These are phyloP conservation scores for Drosophila testacea DNA, from an alignment of 2,888 invertebrate genomes.

Conservation along the genomic window DNA sequence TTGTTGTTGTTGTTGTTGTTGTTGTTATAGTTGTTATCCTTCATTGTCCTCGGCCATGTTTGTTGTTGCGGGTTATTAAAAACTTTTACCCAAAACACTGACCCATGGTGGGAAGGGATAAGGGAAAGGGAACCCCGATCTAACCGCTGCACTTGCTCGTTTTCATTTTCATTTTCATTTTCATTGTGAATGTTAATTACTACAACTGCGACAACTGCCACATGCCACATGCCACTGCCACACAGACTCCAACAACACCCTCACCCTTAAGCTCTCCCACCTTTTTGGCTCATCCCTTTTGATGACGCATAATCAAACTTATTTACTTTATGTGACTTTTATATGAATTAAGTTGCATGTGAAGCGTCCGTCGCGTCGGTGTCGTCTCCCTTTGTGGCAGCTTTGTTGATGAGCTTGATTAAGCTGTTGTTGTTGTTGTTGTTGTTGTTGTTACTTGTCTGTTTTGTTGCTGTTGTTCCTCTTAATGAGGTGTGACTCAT, in stretches of 20 bases:
- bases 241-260: background rate
- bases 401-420: constrained; percentile 29
- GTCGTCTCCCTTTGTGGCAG: constrained; percentile 19
- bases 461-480: constrained; percentile 1
- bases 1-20: constrained; percentile 62
- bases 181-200: constrained; percentile 79
- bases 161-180: constrained; percentile 77
- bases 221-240: constrained; percentile 6
- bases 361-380: constrained; percentile 4
- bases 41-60: constrained; percentile 48
- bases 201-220: constrained; percentile 39
- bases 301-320: constrained; percentile 67
- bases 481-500: constrained; percentile 39
- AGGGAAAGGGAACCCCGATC: background rate
- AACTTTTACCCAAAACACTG: constrained; percentile 61
- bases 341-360: constrained; percentile 60
- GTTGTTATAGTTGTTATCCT: constrained; percentile 27
- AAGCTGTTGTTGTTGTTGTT: constrained; percentile 6
- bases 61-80: constrained; percentile 78
- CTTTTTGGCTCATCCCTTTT: too few species aligned
- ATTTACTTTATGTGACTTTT: constrained; percentile 74
- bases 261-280: background rate
- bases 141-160: constrained; percentile 58
- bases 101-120: background rate
- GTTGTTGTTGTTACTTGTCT: background rate